These are phyloP conservation scores for Caenorhabditis remanei DNA, from an alignment of 1,140 invertebrate species.

Conservation along the genomic window DNA sequence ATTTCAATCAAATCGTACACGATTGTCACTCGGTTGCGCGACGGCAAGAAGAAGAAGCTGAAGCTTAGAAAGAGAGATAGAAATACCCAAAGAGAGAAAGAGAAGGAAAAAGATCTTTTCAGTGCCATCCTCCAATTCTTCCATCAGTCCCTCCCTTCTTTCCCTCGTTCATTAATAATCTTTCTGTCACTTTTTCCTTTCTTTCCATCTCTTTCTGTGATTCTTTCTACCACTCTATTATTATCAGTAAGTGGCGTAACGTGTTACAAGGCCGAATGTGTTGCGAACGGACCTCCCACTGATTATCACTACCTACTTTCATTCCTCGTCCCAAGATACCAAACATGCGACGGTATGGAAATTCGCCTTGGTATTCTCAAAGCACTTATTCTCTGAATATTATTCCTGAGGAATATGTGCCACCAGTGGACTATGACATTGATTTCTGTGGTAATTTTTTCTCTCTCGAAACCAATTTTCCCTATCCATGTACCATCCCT, in stretches of 20 bases:
- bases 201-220: slow-evolving; percentile 13
- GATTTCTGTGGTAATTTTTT: slow-evolving; percentile 44
- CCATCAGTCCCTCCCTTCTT: slow-evolving; percentile 1
- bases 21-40: slow-evolving; percentile 9
- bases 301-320: background rate
- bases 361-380: slow-evolving; percentile 51
- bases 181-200: background rate
- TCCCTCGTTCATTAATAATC: slow-evolving; percentile 43
- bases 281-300: slow-evolving; percentile 47
- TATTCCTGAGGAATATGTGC: slow-evolving; percentile 63
- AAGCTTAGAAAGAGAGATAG: slow-evolving; percentile 16
- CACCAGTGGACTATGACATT: slow-evolving; percentile 60
- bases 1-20: slow-evolving; percentile 50
- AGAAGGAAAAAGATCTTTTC: background rate
- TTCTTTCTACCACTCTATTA: slow-evolving; percentile 35
- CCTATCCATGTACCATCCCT: background rate
- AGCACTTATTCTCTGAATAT: slow-evolving; percentile 63
- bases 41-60: background rate
- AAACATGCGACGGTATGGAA: slow-evolving; percentile 55
- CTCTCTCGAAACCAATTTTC: background rate
- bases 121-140: background rate
- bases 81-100: background rate
- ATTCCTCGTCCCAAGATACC: background rate
- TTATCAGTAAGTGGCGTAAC: slow-evolving; percentile 44
- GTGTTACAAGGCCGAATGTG: slow-evolving; percentile 51